Conservation (phyloP, 92 coral and sea anemone genomes). For the Epizoanthus stellaris region DNA sequence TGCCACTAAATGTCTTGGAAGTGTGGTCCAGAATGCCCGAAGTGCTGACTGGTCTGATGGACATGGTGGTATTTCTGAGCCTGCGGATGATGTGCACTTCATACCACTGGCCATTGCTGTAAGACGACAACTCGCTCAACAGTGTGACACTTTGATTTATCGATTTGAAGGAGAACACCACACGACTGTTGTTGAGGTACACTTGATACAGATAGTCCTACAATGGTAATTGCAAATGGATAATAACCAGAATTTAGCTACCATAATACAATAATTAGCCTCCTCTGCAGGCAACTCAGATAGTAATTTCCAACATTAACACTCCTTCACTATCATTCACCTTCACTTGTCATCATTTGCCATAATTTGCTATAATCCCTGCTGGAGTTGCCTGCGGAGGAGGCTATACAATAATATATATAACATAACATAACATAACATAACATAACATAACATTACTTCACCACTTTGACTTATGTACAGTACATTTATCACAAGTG, state of each 20-base stretch:
- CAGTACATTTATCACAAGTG: too few species aligned
- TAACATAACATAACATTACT: too few species aligned
- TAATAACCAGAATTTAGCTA: background rate
- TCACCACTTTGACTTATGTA: too few species aligned
- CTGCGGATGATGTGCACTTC: conserved; percentile 78
- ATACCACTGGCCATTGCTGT: conserved; percentile 94
- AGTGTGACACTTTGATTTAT: conserved; percentile 51
- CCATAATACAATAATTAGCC: background rate
- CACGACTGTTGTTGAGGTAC: conserved; percentile 74
- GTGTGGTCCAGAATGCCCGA: conserved; percentile 59
- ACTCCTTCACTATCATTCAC: too few species aligned
- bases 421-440: too few species aligned
- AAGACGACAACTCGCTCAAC: conserved; percentile 63
- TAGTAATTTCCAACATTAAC: too few species aligned
- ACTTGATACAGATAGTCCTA: conserved; percentile 84
- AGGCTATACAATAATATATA: too few species aligned
- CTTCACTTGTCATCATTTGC: too few species aligned
- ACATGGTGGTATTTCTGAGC: conserved; percentile 81
- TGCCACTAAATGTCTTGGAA: conserved; percentile 41
- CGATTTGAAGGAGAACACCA: conserved; percentile 77
- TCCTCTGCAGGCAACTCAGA: too few species aligned
- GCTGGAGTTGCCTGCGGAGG: too few species aligned
- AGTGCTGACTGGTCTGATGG: conserved; percentile 65
- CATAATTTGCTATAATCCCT: too few species aligned
- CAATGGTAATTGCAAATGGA: background rate